Evolutionary conservation across 2,113 vertebrate genomes (phyloP).

Genomic region (Scatophagus argus): DNA sequence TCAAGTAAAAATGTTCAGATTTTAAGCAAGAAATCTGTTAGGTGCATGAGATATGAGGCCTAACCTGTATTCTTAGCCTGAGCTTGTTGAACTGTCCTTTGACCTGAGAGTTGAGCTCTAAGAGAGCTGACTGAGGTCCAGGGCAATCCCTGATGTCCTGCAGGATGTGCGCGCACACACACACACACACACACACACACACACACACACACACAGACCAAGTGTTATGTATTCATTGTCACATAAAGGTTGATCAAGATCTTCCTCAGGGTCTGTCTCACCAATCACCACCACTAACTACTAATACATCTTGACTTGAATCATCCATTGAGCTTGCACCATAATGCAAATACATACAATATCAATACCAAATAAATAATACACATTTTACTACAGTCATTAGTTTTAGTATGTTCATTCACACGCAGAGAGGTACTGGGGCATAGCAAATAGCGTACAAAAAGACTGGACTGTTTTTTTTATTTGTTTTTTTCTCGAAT

Average conservation of each 20-base stretch:
- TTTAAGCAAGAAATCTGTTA: neutral
- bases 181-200: constrained; percentile 21
- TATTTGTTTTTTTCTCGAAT: too few relatives aligned
- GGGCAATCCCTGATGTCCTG: constrained; percentile 86
- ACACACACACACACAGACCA: constrained; percentile 20
- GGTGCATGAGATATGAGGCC: neutral
- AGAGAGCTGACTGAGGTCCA: constrained; percentile 87
- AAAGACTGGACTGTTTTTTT: too few relatives aligned
- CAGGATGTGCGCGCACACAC: constrained; percentile 19
- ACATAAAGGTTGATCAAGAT: neutral
- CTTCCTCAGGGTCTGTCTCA: too few relatives aligned
- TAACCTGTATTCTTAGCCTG: constrained; percentile 91
- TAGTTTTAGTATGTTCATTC: too few relatives aligned
- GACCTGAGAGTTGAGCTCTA: constrained; percentile 89
- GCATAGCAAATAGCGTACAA: too few relatives aligned
- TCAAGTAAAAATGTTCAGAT: neutral
- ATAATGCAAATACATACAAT: too few relatives aligned
- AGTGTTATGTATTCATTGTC: neutral
- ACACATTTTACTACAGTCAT: too few relatives aligned
- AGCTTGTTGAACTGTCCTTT: constrained; percentile 92
- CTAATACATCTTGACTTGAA: too few relatives aligned
- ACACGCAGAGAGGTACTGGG: neutral
- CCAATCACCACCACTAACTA: too few relatives aligned
- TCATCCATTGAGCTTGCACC: too few relatives aligned
- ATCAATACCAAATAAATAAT: too few relatives aligned